A percentile compares a stretch with the other conserved stretches of the same genome.
Conservation (phyloP, 2,113 vertebrate species). For the Psammodynastes pulverulentus region DNA sequence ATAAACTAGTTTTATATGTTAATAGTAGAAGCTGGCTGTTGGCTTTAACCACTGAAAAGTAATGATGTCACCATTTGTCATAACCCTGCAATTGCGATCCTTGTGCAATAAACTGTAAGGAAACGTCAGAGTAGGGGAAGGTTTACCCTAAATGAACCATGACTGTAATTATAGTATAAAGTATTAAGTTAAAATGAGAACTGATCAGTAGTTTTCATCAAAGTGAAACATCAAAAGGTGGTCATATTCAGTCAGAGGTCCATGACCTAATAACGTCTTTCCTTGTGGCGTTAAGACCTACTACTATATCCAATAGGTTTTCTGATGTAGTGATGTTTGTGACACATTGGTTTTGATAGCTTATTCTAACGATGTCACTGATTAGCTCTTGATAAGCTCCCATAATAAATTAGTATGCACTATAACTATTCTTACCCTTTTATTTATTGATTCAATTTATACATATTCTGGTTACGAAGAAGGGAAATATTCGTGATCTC, state of each 20-base stretch:
- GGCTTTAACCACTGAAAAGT: neutral
- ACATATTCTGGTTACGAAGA: too few species aligned
- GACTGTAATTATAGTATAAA: neutral
- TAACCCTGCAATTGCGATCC: too few species aligned
- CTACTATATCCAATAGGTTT: neutral
- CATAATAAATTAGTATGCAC: neutral
- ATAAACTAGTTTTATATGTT: neutral
- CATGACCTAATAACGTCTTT: neutral
- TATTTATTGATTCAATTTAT: neutral
- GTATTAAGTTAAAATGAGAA: neutral
- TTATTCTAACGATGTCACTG: neutral
- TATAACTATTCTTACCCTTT: neutral
- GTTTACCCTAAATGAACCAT: neutral
- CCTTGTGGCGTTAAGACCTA: neutral
- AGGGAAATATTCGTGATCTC: neutral
- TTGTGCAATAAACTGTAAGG: neutral
- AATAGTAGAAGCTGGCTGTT: neutral
- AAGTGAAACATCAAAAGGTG: neutral
- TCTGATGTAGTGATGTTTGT: neutral
- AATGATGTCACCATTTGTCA: neutral
- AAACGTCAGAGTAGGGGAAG: neutral
- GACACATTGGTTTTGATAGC: neutral
- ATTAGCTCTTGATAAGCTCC: neutral
- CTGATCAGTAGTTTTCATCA: neutral
- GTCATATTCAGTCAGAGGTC: neutral